These are phyloP conservation scores for Loriculus beryllinus DNA, from an alignment of 2,797 vertebrate genomes.

Conservation along the genomic window DNA sequence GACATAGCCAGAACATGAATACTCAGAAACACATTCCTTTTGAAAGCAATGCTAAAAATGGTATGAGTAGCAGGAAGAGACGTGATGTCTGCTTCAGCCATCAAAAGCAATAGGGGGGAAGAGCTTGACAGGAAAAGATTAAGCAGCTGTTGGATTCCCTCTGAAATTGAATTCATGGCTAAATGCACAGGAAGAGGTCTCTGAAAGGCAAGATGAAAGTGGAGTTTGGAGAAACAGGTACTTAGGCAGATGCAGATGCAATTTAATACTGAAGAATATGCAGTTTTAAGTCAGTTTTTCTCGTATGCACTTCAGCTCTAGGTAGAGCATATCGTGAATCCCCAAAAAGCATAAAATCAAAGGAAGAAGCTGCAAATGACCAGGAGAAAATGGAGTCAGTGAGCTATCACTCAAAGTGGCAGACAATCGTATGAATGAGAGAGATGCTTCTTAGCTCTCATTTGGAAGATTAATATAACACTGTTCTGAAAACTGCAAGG, in stretches of 20 bases:
- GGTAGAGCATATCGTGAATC: background rate
- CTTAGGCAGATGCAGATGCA: background rate
- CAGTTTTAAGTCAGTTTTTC: background rate
- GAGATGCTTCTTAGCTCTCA: background rate
- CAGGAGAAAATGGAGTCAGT: background rate
- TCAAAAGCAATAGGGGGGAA: background rate
- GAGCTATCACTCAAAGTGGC: background rate
- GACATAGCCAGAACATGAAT: background rate
- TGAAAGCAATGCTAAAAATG: constrained; percentile 1
- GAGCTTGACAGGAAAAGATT: constrained; percentile 39
- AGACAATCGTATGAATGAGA: background rate
- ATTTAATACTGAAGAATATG: background rate
- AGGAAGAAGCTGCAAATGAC: background rate
- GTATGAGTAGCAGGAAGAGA: background rate
- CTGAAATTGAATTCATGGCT: constrained; percentile 15
- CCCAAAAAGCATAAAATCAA: background rate
- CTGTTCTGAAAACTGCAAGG: background rate
- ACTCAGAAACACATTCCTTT: background rate
- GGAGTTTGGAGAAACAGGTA: background rate
- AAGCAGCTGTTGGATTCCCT: background rate
- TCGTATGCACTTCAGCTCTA: background rate
- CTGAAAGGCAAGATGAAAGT: background rate
- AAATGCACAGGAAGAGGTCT: background rate
- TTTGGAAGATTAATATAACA: background rate
- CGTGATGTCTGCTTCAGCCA: background rate